phyloP scores from a whole-genome alignment of 2,113 vertebrate genomes.

The Salvelinus fontinalis region DNA sequence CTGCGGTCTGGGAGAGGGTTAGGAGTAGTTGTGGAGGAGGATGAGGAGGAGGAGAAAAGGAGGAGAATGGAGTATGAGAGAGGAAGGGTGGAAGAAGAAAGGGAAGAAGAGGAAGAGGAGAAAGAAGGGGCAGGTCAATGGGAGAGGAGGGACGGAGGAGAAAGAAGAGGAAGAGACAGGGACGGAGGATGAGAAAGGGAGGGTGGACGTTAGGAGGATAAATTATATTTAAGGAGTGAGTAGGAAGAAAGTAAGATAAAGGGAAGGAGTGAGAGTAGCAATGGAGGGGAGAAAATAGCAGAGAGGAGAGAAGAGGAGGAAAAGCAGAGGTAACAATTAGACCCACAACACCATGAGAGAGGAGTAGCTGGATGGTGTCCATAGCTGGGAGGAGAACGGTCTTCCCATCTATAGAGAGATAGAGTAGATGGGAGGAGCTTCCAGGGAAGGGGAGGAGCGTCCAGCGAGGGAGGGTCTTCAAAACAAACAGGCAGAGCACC shows the following conservation, averaged over 20 bases:
- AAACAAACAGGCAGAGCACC: slow-evolving; percentile 48
- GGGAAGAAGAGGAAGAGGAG: slow-evolving; percentile 13
- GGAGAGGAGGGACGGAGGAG: too few species aligned
- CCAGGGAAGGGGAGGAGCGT: too few species aligned
- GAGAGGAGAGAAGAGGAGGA: not conserved
- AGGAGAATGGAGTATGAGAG: slow-evolving; percentile 15
- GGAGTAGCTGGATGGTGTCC: slow-evolving; percentile 44
- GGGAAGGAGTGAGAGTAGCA: too few species aligned
- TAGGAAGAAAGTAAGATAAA: too few species aligned
- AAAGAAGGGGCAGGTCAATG: not conserved
- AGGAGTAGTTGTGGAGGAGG: slow-evolving; percentile 35
- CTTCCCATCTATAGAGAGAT: slow-evolving; percentile 44
- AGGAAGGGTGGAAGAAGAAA: slow-evolving; percentile 2
- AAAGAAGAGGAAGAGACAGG: too few species aligned
- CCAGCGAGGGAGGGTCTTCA: not conserved
- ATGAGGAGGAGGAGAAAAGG: slow-evolving; percentile 48
- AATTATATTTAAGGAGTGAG: too few species aligned
- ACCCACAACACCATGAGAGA: slow-evolving; percentile 72
- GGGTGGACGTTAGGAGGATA: too few species aligned
- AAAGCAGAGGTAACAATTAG: slow-evolving; percentile 49
- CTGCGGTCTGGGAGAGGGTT: slow-evolving; percentile 88
- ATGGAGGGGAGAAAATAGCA: too few species aligned
- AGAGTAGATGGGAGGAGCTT: slow-evolving; percentile 30
- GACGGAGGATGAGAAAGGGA: too few species aligned
- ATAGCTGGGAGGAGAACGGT: slow-evolving; percentile 25